Evolutionary conservation across 2,888 invertebrate species (phyloP), one percentile per base, ranked within the genome.

Genomic region (Mechanitis messenoides): DNA sequence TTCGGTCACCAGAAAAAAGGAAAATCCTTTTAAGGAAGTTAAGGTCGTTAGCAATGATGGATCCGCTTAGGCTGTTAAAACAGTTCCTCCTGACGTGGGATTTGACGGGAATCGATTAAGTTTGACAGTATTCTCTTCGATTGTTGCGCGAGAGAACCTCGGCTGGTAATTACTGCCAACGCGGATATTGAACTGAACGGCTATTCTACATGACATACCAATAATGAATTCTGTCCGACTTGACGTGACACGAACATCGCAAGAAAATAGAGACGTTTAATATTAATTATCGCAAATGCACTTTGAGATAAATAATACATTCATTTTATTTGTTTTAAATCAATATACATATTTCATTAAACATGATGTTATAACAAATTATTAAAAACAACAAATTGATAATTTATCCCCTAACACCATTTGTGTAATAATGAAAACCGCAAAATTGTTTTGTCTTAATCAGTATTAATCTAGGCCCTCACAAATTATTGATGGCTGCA

Each of bases 221-320:
- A 73, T 87, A 87, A 88, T 87, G 83, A 85, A 85, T 84, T 83
- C 83, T 85, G 88, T 87, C 85, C 69, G 72, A 73, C 69, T 76
- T 83, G 85, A 84, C 80, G 74, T 75, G 79, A 78, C 77, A 76
- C 73, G 77, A 78, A 79, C 74, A 72, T 71, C 66, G 71, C 69
- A 69, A 73, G 74, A 71, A 78, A 81, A 83, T 80, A 78, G 76
- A 70, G 65, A 5, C 69, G 72, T 67, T 75, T 76, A 74, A 75
- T 79, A 82, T 80, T 83, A 81, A 83, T 81, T 78, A 77, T 72
- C 50, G 47, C n/a, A 38, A 33, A 31, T 12, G 20, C 33, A 38
- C 3, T 59, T 20, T 50, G 31, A 28, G 31, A 42, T 42, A 42
- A 9, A 42, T 11, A 35, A 35, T 42, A 9, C 9, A 42, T 42